Percentiles rank a stretch among this genome's conserved stretches.
These are phyloP conservation scores for Drosophila limbata DNA, from an alignment of 2,888 invertebrate genomes.

Conservation along the genomic window DNA sequence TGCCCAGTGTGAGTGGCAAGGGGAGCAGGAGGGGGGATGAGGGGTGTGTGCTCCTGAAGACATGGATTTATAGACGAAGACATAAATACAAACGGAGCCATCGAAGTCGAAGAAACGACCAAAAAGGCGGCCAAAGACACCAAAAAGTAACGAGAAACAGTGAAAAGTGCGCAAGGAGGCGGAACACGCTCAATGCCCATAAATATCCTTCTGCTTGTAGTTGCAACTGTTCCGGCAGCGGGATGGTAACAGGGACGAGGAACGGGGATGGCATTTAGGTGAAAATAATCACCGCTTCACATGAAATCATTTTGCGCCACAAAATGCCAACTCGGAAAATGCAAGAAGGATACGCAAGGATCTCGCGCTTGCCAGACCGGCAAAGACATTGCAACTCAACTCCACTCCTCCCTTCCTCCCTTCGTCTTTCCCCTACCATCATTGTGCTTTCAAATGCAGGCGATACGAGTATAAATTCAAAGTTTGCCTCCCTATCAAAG, in stretches of 20 bases:
- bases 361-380: conserved; percentile 28
- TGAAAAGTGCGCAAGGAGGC: conserved; percentile 49
- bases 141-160: conserved; percentile 42
- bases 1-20: conserved; percentile 56
- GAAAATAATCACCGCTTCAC: conserved; percentile 84
- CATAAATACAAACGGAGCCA: conserved; percentile 72
- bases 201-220: conserved; percentile 73
- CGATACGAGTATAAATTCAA: conserved; percentile 61
- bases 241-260: conserved; percentile 1
- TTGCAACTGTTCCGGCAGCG: conserved; percentile 44
- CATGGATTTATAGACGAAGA: conserved; percentile 82
- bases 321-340: conserved; percentile 70
- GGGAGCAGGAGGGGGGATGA: not conserved
- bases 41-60: conserved; percentile 56
- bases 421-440: not conserved
- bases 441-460: conserved; percentile 20
- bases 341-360: conserved; percentile 60
- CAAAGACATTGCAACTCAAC: conserved; percentile 42
- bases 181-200: conserved; percentile 83
- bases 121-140: conserved; percentile 70
- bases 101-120: conserved; percentile 68
- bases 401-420: not conserved
- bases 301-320: conserved; percentile 84
- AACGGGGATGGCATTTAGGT: conserved; percentile 69
- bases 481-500: conserved; percentile 69